These are phyloP conservation scores for Teleogryllus oceanicus DNA, from an alignment of 2,888 invertebrate species.

Conservation along the genomic window DNA sequence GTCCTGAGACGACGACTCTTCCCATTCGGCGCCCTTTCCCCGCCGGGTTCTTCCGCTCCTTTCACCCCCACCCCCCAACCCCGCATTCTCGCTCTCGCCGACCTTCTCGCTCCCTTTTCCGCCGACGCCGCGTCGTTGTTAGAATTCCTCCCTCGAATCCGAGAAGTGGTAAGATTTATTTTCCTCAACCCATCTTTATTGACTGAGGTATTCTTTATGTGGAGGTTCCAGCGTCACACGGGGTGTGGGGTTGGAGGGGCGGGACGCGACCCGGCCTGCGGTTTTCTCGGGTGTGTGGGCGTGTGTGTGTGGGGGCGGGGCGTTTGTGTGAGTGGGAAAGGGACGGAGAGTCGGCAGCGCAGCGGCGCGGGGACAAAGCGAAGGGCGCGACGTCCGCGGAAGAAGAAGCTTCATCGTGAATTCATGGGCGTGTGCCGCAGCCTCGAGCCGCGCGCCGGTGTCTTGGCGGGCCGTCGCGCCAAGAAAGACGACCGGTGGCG, in stretches of 20 bases:
- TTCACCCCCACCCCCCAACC: no score
- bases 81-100: no score
- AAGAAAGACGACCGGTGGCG: no score
- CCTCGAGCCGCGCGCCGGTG: not conserved
- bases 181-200: slow-evolving; percentile 5
- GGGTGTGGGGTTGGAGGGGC: not conserved
- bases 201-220: slow-evolving; percentile 18
- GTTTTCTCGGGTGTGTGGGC: not conserved
- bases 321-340: not conserved
- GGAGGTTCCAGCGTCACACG: not conserved
- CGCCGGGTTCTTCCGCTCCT: no score
- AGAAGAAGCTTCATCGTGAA: not conserved
- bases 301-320: not conserved
- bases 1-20: no score
- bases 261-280: not conserved
- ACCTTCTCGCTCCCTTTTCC: no score
- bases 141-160: slow-evolving; percentile 18
- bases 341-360: not conserved
- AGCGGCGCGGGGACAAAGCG: not conserved
- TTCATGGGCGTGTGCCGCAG: not conserved
- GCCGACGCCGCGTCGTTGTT: not conserved
- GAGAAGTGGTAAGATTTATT: slow-evolving; percentile 18
- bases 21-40: no score
- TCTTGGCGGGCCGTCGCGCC: no score
- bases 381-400: not conserved